Evolutionary conservation across 2,113 vertebrate genomes (phyloP).

Genomic region (Argyrosomus japonicus): DNA sequence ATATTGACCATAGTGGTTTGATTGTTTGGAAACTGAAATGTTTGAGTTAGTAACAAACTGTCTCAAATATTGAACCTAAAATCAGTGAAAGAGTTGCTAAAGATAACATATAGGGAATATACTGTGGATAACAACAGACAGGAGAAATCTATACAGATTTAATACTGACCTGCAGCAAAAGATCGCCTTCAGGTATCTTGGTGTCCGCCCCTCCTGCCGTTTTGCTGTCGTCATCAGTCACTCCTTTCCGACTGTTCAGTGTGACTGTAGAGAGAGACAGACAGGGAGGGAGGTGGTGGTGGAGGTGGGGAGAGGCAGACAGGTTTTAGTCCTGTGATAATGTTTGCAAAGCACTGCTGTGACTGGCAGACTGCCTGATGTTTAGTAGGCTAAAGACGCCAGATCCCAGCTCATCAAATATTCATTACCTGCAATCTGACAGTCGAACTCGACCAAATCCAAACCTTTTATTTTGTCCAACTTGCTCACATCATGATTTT

Average conservation of each 20-base stretch:
- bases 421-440: slow-evolving; percentile 29
- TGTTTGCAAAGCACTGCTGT: slow-evolving; percentile 49
- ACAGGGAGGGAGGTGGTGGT: slow-evolving; percentile 1
- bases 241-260: slow-evolving; percentile 72
- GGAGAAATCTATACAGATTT: not conserved
- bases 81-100: not conserved
- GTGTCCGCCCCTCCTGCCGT: slow-evolving; percentile 13
- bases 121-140: not conserved
- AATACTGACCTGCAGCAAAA: slow-evolving; percentile 85
- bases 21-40: not conserved
- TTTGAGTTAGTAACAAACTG: not conserved
- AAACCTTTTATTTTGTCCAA: slow-evolving; percentile 12
- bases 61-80: not conserved
- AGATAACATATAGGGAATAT: not conserved
- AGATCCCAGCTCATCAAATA: slow-evolving; percentile 42
- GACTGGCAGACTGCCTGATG: slow-evolving; percentile 27
- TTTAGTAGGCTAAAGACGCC: slow-evolving; percentile 11
- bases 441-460: slow-evolving; percentile 11
- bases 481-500: not conserved
- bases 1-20: not conserved
- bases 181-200: slow-evolving; percentile 80
- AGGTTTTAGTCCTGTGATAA: slow-evolving; percentile 63
- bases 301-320: slow-evolving; percentile 10
- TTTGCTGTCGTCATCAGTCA: slow-evolving; percentile 10
- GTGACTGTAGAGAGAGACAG: slow-evolving; percentile 75